These are phyloP conservation scores for Meandrusa payeni DNA, from an alignment of 2,888 invertebrate genomes.

Conservation along the genomic window DNA sequence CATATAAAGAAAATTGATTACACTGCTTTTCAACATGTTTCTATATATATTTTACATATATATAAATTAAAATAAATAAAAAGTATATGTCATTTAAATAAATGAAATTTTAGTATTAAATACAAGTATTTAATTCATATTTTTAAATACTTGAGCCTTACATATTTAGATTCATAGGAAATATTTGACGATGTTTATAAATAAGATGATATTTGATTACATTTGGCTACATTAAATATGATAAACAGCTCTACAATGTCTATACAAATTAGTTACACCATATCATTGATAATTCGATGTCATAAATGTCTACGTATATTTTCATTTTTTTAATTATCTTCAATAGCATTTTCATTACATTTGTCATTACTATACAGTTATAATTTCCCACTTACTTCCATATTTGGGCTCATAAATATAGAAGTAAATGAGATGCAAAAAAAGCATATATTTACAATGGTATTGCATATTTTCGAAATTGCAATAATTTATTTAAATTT, in stretches of 20 bases:
- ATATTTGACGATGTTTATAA: constrained; percentile 32
- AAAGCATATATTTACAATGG: constrained; percentile 6
- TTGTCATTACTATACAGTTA: constrained; percentile 14
- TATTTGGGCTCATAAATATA: constrained; percentile 43
- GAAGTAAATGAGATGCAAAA: constrained; percentile 27
- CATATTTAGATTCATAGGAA: no score
- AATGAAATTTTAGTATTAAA: no score
- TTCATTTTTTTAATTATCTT: neutral
- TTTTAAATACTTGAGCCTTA: no score
- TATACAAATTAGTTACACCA: neutral
- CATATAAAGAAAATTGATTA: neutral
- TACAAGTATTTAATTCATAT: no score
- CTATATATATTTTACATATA: no score
- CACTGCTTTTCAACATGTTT: no score
- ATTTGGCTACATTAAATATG: neutral
- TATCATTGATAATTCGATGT: constrained; percentile 21
- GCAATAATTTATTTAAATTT: no score
- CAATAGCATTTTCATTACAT: neutral
- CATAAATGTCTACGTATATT: constrained; percentile 11
- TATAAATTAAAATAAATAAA: no score
- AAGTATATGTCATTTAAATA: no score
- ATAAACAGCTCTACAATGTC: neutral
- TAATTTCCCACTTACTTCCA: constrained; percentile 30
- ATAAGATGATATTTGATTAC: neutral
- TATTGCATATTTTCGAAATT: no score